Conservation (phyloP, 2,797 vertebrate genomes). For the Pogonophryne albipinna region DNA sequence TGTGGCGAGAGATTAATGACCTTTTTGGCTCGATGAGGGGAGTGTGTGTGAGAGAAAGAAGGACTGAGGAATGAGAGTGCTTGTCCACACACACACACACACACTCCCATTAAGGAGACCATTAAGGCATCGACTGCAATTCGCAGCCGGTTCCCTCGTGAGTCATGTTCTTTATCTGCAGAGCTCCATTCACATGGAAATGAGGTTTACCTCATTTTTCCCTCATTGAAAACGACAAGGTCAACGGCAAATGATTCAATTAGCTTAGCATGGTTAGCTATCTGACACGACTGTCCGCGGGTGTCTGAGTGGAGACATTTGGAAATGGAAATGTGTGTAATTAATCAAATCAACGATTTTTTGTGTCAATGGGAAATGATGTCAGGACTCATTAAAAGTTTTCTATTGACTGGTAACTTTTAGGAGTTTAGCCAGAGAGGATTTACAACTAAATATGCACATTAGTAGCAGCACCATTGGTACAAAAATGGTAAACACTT, state of each 20-base stretch:
- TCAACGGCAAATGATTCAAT: slow-evolving; percentile 70
- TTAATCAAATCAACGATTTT: slow-evolving; percentile 21
- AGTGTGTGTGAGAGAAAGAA: slow-evolving; percentile 18
- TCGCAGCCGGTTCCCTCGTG: slow-evolving; percentile 49
- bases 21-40: slow-evolving; percentile 53
- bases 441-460: no score
- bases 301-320: slow-evolving; percentile 34
- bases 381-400: neutral
- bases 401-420: neutral
- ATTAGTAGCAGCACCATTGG: no score
- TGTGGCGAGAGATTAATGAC: slow-evolving; percentile 70
- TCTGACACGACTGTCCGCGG: slow-evolving; percentile 25
- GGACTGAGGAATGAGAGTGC: no score
- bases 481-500: no score
- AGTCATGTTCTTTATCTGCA: slow-evolving; percentile 73
- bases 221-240: slow-evolving; percentile 73
- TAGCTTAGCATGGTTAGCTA: slow-evolving; percentile 59
- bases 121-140: slow-evolving; percentile 59
- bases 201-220: slow-evolving; percentile 70
- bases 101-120: slow-evolving; percentile 60
- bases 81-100: no score
- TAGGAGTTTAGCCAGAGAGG: neutral
- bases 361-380: neutral
- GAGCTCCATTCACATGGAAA: slow-evolving; percentile 74
- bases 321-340: slow-evolving; percentile 37